A percentile compares a stretch with the other conserved stretches of the same genome.
These are phyloP conservation scores for Acestrorhynchus altus DNA, from an alignment of 2,797 vertebrate genomes.

Conservation along the genomic window DNA sequence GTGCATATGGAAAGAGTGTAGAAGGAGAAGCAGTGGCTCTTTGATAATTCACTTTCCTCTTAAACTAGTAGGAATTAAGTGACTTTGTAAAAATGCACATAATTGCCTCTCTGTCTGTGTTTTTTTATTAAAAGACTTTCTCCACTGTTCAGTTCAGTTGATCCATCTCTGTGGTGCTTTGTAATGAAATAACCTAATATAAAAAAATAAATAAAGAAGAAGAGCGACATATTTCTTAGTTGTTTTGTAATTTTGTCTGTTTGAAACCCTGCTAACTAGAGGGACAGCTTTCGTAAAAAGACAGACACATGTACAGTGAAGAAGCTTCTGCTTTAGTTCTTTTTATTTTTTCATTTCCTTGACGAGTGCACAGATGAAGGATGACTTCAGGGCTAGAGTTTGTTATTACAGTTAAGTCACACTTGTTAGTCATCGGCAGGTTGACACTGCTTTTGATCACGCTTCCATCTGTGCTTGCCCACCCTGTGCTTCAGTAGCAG, in stretches of 20 bases:
- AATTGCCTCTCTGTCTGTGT: conserved; percentile 28
- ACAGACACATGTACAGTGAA: background rate
- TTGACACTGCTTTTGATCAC: conserved; percentile 35
- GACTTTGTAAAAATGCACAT: conserved; percentile 51
- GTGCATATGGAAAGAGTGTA: conserved; percentile 34
- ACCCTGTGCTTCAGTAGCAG: conserved; percentile 59
- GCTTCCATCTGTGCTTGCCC: conserved; percentile 61
- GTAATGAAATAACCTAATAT: conserved; percentile 41
- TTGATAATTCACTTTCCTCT: conserved; percentile 58
- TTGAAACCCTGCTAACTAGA: background rate
- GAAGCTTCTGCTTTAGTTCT: background rate
- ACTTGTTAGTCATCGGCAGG: conserved; percentile 30
- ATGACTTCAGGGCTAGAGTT: conserved; percentile 10
- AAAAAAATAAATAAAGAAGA: background rate
- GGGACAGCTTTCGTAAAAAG: background rate
- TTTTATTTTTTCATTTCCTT: background rate
- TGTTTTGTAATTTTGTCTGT: conserved; percentile 6
- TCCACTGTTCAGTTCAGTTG: conserved; percentile 42
- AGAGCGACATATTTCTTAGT: background rate
- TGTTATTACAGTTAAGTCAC: conserved; percentile 12
- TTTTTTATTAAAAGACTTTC: conserved; percentile 41
- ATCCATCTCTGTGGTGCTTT: conserved; percentile 50
- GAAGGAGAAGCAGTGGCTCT: conserved; percentile 46
- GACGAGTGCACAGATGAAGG: background rate
- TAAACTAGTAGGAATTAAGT: conserved; percentile 55